These are phyloP conservation scores for Ecdyonurus torrentis DNA, from an alignment of 2,888 invertebrate genomes.

Conservation along the genomic window DNA sequence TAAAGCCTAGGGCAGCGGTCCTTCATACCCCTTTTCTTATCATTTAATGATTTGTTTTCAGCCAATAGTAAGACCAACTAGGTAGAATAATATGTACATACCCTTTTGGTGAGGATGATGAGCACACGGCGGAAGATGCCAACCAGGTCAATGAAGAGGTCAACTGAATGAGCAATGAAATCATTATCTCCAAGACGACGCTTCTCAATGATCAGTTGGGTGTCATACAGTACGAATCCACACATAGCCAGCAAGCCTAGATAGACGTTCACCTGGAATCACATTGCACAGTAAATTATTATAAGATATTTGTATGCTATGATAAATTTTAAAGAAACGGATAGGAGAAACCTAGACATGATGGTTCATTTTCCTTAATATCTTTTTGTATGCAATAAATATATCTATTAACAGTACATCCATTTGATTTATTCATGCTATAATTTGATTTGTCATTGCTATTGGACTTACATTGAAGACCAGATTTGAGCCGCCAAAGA, in stretches of 20 bases:
- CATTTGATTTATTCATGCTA: background rate
- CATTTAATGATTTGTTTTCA: background rate
- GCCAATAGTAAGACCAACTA: background rate
- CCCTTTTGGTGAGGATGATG: slow-evolving; percentile 81
- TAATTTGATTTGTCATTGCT: background rate
- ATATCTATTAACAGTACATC: slow-evolving; percentile 4
- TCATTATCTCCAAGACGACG: slow-evolving; percentile 79
- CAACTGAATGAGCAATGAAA: slow-evolving; percentile 80
- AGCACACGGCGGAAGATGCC: slow-evolving; percentile 84
- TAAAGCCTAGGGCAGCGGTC: background rate
- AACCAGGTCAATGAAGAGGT: slow-evolving; percentile 89
- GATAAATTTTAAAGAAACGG: too few species aligned
- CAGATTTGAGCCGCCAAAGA: slow-evolving; percentile 65
- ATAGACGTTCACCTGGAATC: slow-evolving; percentile 60
- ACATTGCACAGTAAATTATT: too few species aligned
- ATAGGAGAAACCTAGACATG: too few species aligned
- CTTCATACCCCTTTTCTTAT: background rate
- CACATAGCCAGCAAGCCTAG: slow-evolving; percentile 82
- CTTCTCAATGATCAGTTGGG: slow-evolving; percentile 93
- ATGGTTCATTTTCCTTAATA: too few species aligned
- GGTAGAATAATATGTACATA: slow-evolving; percentile 23
- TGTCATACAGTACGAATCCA: slow-evolving; percentile 90
- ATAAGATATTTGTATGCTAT: too few species aligned
- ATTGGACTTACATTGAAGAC: slow-evolving; percentile 50
- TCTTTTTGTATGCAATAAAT: too few species aligned